Percentiles rank a stretch among this genome's conserved stretches.
Evolutionary conservation across 92 coral and sea anemone species (phyloP).

Genomic region (Paragorgia papillata): DNA sequence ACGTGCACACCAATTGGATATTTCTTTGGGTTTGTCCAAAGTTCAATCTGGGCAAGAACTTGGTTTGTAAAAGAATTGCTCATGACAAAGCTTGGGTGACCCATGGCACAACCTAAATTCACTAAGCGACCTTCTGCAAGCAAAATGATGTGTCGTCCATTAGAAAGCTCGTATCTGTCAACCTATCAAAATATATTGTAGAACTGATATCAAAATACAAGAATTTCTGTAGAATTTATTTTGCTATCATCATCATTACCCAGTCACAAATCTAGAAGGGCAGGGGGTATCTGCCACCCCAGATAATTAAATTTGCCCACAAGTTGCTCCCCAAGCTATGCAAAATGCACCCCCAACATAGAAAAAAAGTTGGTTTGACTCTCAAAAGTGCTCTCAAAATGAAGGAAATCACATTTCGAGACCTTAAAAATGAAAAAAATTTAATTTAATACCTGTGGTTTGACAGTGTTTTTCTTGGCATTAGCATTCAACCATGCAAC

Average conservation of each 20-base stretch:
- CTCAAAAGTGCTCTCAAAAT: too few species aligned
- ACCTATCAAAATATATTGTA: slow-evolving; percentile 53
- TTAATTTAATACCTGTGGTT: slow-evolving; percentile 97
- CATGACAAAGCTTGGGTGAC: slow-evolving; percentile 99
- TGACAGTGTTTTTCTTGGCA: slow-evolving; percentile 78
- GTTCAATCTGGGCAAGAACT: slow-evolving; percentile 96
- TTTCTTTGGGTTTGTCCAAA: slow-evolving; percentile 77
- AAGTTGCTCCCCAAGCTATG: too few species aligned
- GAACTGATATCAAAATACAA: too few species aligned
- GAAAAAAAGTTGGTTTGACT: too few species aligned
- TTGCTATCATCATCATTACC: too few species aligned
- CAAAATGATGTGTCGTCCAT: slow-evolving; percentile 83
- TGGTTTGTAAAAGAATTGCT: slow-evolving; percentile 98
- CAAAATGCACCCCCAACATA: too few species aligned
- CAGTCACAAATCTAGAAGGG: too few species aligned
- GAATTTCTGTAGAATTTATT: too few species aligned
- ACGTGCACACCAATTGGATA: slow-evolving; percentile 88
- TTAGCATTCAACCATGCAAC: slow-evolving; percentile 92
- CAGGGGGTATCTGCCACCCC: too few species aligned
- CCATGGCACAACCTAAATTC: slow-evolving; percentile 99
- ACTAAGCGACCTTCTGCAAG: slow-evolving; percentile 98
- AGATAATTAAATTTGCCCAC: too few species aligned
- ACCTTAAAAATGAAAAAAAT: too few species aligned
- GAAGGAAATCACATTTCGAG: too few species aligned
- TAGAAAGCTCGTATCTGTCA: slow-evolving; percentile 85